Base-by-base conservation (phyloP, 2,797 vertebrate genomes). In the Dendrocincla fuliginosa region DNA sequence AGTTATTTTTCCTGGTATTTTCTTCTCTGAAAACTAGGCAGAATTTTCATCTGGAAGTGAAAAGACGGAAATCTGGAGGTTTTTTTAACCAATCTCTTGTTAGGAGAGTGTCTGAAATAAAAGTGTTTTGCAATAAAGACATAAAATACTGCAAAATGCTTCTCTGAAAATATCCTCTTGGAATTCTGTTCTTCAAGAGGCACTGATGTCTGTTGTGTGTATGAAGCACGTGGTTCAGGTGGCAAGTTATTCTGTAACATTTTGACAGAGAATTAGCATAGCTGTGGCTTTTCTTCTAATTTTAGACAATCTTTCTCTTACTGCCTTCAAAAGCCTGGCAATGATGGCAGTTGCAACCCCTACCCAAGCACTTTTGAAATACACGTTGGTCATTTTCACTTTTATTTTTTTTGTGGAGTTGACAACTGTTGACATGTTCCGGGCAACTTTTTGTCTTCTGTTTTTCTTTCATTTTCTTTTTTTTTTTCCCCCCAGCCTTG, bases 21-120 rank as follows among this genome's bases (percentile, higher is more conserved):
- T 92, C 20, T 79, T 56, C n/a, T 64, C 25, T 41, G 39, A 64
- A 73, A 73, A 32, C 32, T 10, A 13, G 57, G 16, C 25, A 30
- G 30, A 61, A 49, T 69, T 93, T 87, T 80, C 9, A 50, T 10
- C 37, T 57, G 3, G 18, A 80, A 39, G 24, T 44, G 7, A 39
- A 76, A 57, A 85, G 70, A 77, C 55, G 9, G 7, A 69, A 46
- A 8, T 8, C 1, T 52, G 17, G 2, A 24, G 3, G 0, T 3
- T 52, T 85, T 85, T 84, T 71, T 22, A 37, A 55, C n/a, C 1
- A 0, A 27, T 67, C 9, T 46, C 6, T 65, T 69, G 4, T 22
- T 46, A 60, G 11, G 27, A 32, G 18, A 64, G 32, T 69, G 23
- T 85, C 47, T 50, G 16, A 82, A 75, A 65, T 55, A 2, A 30